Base-by-base conservation (phyloP, 2,888 invertebrate genomes). In the Hirtodrosophila trivittata region DNA sequence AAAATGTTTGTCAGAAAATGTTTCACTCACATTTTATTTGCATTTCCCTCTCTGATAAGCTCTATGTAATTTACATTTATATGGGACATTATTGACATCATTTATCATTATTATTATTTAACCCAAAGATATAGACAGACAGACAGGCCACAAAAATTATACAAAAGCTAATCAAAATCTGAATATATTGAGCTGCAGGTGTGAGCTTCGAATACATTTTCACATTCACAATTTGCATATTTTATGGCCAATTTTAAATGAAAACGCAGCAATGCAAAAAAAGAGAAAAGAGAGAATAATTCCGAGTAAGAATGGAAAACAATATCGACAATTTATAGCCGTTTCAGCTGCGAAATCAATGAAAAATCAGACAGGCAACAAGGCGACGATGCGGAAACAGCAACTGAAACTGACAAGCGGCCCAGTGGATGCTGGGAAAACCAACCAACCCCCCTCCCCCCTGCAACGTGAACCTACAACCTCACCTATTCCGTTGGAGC, bases 1-100 rank as follows among this genome's bases (percentile, higher is more conserved):
- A 75, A 83, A 86, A 73, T 66, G 81, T 81, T 72, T 81, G 66
- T 75, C 75, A 81, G 47, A 66, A 51, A 43, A 47, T 35, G 32
- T 50, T 55, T 33, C 33, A 41, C 33, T 62, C 38, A 42, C 62
- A 16, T 33, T 47, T 45, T 46, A 57, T 68, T 72, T 64, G 41
- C 59, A 51, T 60, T 54, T 59, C 21, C 13, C 25, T 4, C 25
- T 4, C 60, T 37, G 80, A 72, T 74, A 85, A 82, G 64, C 67
- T n/a, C n/a, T 42, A 30, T 16, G 43, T 62, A 63, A 80, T 70
- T 67, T 66, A 68, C 60, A 47, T 52, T 55, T 32, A 13, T 35
- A 3, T 7, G 18, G 6, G 25, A 32, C 13, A 45, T 38, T 46
- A 3, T 18, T 16, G 12, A n/a, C 54, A 41, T 52, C 26, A 50